These are phyloP conservation scores for Ornithorhynchus anatinus DNA, from an alignment of 2,113 vertebrate genomes.

Conservation along the genomic window DNA sequence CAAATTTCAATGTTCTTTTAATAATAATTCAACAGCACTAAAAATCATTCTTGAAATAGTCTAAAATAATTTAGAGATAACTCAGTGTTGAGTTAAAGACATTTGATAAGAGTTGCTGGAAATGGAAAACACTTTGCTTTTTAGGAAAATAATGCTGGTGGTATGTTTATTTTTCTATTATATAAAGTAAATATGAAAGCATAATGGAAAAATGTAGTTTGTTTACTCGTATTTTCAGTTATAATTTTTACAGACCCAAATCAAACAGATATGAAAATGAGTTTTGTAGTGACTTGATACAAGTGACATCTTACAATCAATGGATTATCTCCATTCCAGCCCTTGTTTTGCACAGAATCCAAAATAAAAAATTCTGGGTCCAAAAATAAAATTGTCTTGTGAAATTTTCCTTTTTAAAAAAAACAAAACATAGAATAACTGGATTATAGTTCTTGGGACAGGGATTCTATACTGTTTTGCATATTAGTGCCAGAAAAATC, in stretches of 20 bases:
- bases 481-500: too few species aligned
- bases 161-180: slow-evolving; percentile 31
- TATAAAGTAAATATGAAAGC: slow-evolving; percentile 62
- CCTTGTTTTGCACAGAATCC: slow-evolving; percentile 5
- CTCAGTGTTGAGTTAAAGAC: slow-evolving; percentile 46
- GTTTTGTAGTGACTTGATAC: slow-evolving; percentile 50
- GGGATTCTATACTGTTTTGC: too few species aligned
- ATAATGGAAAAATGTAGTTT: slow-evolving; percentile 57
- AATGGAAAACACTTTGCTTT: slow-evolving; percentile 23
- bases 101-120: slow-evolving; percentile 13
- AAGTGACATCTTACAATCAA: slow-evolving; percentile 53
- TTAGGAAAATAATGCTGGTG: slow-evolving; percentile 28
- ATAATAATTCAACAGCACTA: slow-evolving; percentile 42
- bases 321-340: neutral
- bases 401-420: too few species aligned
- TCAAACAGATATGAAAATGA: slow-evolving; percentile 67
- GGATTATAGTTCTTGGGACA: too few species aligned
- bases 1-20: slow-evolving; percentile 31
- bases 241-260: slow-evolving; percentile 63
- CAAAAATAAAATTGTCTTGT: neutral
- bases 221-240: slow-evolving; percentile 47
- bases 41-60: slow-evolving; percentile 32
- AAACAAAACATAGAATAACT: too few species aligned
- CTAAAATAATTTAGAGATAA: slow-evolving; percentile 36
- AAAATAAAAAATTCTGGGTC: slow-evolving; percentile 22